Conservation (phyloP, 2,113 vertebrate species). For the Ctenodactylus gundi region DNA sequence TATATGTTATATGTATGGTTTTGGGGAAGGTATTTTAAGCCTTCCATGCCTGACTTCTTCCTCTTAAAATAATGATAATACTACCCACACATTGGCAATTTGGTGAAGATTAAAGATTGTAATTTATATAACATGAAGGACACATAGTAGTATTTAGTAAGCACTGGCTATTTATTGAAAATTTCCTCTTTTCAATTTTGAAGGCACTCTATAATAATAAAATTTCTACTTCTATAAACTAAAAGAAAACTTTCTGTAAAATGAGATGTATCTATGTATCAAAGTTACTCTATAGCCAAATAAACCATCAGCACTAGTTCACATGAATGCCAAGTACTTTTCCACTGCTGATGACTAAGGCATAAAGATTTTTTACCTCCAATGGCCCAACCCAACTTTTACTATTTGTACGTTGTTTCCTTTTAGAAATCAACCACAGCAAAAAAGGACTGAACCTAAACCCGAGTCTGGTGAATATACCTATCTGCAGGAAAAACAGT, state of each 20-base stretch:
- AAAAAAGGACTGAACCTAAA: not conserved
- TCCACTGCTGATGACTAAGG: not conserved
- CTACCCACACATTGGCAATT: not conserved
- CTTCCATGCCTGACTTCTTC: not conserved
- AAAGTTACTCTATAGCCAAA: not conserved
- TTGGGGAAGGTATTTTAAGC: not conserved
- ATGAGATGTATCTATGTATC: not conserved
- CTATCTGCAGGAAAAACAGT: not conserved
- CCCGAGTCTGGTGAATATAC: not conserved
- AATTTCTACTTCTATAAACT: not conserved
- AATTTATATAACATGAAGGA: not conserved
- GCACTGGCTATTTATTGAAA: not conserved
- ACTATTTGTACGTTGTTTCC: not conserved
- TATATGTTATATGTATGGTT: not conserved
- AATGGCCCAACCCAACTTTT: not conserved
- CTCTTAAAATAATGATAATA: not conserved
- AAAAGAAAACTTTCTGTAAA: not conserved
- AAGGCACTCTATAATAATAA: not conserved
- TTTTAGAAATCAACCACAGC: not conserved
- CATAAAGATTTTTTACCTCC: not conserved
- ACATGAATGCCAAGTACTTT: not conserved
- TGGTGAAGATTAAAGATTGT: not conserved
- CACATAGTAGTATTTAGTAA: not conserved
- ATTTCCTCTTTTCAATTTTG: not conserved
- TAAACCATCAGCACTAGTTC: not conserved